Evolutionary conservation across 2,888 invertebrate species (phyloP), one percentile per base, ranked within the genome.

Genomic region (Apotomis capreana): DNA sequence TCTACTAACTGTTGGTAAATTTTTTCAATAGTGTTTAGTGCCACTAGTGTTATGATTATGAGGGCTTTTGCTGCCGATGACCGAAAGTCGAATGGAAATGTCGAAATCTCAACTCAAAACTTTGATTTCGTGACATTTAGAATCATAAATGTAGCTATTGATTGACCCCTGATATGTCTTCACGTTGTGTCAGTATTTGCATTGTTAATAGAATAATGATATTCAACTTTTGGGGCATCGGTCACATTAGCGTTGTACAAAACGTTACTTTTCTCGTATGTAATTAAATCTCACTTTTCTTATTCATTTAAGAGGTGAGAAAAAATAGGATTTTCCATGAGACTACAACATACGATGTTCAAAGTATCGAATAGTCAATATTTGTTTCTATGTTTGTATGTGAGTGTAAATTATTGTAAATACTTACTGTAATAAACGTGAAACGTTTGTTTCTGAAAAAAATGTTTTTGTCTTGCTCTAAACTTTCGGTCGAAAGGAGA

Each of bases 401-500:
- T 26, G 68, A 62, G 52, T 72, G 68, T 72, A 72, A 72, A 63
- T 72, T 72, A 72, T 72, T 72, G 72, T 72, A 68, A 68, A 63
- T 68, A 67, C 67, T 55, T 68, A 67, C 67, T 55, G 65, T 67
- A 71, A 71, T 72, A 68, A 72, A 72, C 37, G 68, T 62, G 63
- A 63, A 68, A 63, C 63, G 12, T 60, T 13, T 70, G 62, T 69
- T 70, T 46, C 15, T 26, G 60, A 55, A 52, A 55, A 52, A 64
- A 52, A 65, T 70, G 68, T 70, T 61, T 74, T 61, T 54, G 81
- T 79, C 86, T 89, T 87, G 79, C 83, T 81, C 87, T 69, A 74
- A 74, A 84, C 88, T 89, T 89, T 88, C 80, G 9, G 5, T 36
- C 37, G 82, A 87, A 89, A 89, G 84, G 78, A 78, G 85, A 67